Conservation (phyloP, 2,888 invertebrate species). For the Leptogaster cylindrica region DNA sequence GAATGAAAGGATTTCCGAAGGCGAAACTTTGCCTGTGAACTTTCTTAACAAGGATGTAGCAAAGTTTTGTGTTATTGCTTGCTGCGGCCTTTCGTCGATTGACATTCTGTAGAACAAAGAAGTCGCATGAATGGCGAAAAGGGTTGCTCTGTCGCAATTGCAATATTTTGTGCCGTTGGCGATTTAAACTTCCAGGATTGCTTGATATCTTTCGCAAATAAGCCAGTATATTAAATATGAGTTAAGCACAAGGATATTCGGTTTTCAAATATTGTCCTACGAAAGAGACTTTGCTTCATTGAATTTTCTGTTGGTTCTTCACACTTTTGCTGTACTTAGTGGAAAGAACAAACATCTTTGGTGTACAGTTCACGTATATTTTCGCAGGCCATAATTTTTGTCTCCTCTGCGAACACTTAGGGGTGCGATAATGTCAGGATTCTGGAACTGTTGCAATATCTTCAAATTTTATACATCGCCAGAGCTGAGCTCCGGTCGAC, state of each 20-base stretch:
- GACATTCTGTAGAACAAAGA: not conserved
- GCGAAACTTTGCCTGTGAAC: not conserved
- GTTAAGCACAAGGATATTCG: slow-evolving; percentile 18
- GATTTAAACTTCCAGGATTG: slow-evolving; percentile 3
- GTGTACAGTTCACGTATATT: not conserved
- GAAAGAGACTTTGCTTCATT: not conserved
- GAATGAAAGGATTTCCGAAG: not conserved
- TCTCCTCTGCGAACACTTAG: slow-evolving; percentile 24
- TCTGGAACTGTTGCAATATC: slow-evolving; percentile 12
- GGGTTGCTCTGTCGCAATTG: not conserved
- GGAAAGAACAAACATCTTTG: slow-evolving; percentile 23
- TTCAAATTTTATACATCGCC: not conserved
- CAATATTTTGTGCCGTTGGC: not conserved
- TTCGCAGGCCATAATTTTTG: slow-evolving; percentile 21
- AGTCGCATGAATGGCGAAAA: not conserved
- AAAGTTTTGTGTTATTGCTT: no score
- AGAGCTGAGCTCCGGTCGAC: not conserved
- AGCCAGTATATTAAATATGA: slow-evolving; percentile 7
- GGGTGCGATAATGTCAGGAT: slow-evolving; percentile 31
- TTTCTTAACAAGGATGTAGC: no score
- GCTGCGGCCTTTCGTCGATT: not conserved
- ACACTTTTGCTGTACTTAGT: slow-evolving; percentile 20
- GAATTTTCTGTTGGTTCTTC: slow-evolving; percentile 7
- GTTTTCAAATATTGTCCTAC: slow-evolving; percentile 11
- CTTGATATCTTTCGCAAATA: slow-evolving; percentile 28